Evolutionary conservation across 2,888 invertebrate species (phyloP), one percentile per base, ranked within the genome.

Genomic region (Acleris cristana): DNA sequence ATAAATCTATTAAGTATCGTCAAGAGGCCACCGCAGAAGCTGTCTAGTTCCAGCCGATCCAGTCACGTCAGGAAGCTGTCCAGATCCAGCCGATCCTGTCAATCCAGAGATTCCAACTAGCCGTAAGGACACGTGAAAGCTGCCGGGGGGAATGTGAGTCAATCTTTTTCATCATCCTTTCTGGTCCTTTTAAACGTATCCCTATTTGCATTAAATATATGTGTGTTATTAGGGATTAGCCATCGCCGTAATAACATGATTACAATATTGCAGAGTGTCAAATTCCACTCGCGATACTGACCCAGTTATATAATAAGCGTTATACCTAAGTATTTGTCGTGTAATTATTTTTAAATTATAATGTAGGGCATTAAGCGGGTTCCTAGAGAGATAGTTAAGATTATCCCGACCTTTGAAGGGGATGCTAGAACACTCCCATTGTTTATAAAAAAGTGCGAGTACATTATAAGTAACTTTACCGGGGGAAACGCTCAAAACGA

Each of bases 401-500:
- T 48, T 26, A 57, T 57, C 57, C 45, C 57, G n/a, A n/a, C 1
- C 3, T 57, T 57, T 23, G 53, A 44, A 40, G 57, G 57, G 23
- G 16, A 56, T 21, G 16, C 56, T 16, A 56, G 56, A 4, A 1
- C 53, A 5, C 49, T 67, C 45, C 54, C 60, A 3, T 18, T 68
- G 16, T 70, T 69, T 64, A 63, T 64, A n/a, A 58, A 59, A 48
- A 69, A 70, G 54, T 68, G 68, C 44, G 64, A 69, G 52, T 70
- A 69, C 23, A 53, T 69, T 18, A 30, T 70, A 2, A 40, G 49
- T 16, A 51, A 34, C 7, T 69, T 60, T 21, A 26, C 40, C 12
- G 65, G 67, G 2, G 44, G 26, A 14, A 19, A 65, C 3, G 26
- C n/a, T 1, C 70, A 72, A 54, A 70, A 68, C 8, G 40, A 66